Base-by-base conservation (phyloP, 2,888 invertebrate species). In the Perizoma affinitatum region DNA sequence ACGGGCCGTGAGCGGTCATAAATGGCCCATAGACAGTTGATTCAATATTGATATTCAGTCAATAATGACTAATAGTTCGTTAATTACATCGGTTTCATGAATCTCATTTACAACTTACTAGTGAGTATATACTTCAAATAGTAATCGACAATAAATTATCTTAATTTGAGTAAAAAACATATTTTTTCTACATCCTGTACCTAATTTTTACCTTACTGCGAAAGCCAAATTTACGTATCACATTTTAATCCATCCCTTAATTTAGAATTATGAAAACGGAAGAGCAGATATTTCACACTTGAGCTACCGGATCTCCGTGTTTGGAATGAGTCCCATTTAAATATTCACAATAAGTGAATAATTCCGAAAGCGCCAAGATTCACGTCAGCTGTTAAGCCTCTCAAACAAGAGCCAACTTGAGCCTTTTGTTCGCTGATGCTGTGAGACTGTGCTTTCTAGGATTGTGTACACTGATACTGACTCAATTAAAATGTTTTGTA, bases 341-440 rank as follows among this genome's bases (percentile, higher is more conserved):
- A 63, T 54, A 66, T 68, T 68, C 58, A 69, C 61, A 73, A 68
- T 68, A 69, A 69, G 56, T 55, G 56, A 44, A 43, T 68, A 56
- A 59, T 58, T 61, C 60, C 46, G 33, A 45, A 58, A 62, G 47
- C 60, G 58, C 43, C 50, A 54, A 52, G 58, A 61, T 67, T 65
- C 61, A 33, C 82, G 84, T 84, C 83, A 82, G 79, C 80, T 83
- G 83, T 72, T 75, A 80, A 80, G 80, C 76, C 79, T 76, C 78
- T 79, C 78, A 22, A 79, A 85, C 84, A 81, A 33, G 54, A 65
- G 56, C 64, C 46, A 45, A 83, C 82, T 87, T 84, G 82, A 87
- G 85, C 85, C 89, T 87, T 87, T 90, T 91, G 89, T 91, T 87
- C 81, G 69, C 72, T 87, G 88, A 90, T 86, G 83, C 89, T 86